Evolutionary conservation across 37 sponge, comb jelly and placozoan genomes (phyloP).

Genomic region (Chondrilla cf. caribensis): DNA sequence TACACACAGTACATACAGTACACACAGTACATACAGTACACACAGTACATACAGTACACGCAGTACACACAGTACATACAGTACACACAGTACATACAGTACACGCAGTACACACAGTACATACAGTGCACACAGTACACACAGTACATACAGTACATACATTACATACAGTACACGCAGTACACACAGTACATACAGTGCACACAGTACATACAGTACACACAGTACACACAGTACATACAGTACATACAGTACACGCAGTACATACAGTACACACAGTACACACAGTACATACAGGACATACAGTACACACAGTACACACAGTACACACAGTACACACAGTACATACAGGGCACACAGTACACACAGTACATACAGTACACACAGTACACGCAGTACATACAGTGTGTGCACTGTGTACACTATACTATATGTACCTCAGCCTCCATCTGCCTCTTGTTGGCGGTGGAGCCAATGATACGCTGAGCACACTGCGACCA

Average conservation of each 20-base stretch:
- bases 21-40: background rate
- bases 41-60: background rate
- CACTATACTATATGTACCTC: conserved; percentile 45
- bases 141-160: too few relatives aligned
- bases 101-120: too few relatives aligned
- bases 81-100: background rate
- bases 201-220: too few relatives aligned
- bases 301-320: background rate
- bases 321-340: background rate
- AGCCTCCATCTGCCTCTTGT: conserved; percentile 26
- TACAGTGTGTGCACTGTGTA: too few relatives aligned
- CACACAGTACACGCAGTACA: background rate
- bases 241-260: too few relatives aligned
- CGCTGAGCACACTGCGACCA: conserved; percentile 66
- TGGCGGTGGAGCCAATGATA: conserved; percentile 48
- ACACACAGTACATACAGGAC: too few relatives aligned
- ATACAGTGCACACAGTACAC: too few relatives aligned
- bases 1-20: background rate
- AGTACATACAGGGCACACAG: background rate
- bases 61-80: conserved; percentile 9
- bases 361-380: too few relatives aligned
- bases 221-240: too few relatives aligned
- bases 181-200: too few relatives aligned
- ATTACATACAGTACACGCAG: too few relatives aligned
- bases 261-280: background rate